Evolutionary conservation across 1,140 invertebrate species (phyloP).

Genomic region (Ceratosolen solmsi): DNA sequence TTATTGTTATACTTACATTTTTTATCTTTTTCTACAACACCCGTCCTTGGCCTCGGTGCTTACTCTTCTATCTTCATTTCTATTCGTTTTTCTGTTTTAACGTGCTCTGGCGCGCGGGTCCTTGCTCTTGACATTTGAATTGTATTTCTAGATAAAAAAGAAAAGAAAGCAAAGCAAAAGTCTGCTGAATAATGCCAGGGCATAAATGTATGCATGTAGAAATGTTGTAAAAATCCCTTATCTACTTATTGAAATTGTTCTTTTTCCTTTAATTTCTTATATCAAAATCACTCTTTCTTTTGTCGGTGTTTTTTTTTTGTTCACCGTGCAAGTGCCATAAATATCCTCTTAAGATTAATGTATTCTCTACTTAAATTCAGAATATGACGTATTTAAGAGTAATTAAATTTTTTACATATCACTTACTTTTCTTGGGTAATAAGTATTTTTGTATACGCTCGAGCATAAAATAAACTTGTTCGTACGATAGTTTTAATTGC

Average conservation of each 20-base stretch:
- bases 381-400: neutral
- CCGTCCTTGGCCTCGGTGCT: slow-evolving; percentile 29
- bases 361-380: neutral
- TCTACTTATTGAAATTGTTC: slow-evolving; percentile 35
- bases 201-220: neutral
- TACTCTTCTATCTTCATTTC: slow-evolving; percentile 41
- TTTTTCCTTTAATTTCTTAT: neutral
- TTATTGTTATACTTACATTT: neutral
- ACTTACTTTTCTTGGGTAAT: neutral
- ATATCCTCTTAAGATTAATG: neutral
- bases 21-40: neutral
- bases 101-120: neutral
- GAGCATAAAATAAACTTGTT: too few species aligned
- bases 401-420: neutral
- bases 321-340: too few species aligned
- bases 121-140: slow-evolving; percentile 48
- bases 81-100: slow-evolving; percentile 39
- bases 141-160: slow-evolving; percentile 30
- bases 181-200: neutral
- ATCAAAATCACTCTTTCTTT: neutral
- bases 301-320: neutral
- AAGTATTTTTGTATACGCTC: neutral
- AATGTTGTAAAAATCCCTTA: slow-evolving; percentile 31
- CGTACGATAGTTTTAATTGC: too few species aligned
- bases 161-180: neutral